phyloP scores from a whole-genome alignment of 2,797 vertebrate species.

The Nothura maculosa region DNA sequence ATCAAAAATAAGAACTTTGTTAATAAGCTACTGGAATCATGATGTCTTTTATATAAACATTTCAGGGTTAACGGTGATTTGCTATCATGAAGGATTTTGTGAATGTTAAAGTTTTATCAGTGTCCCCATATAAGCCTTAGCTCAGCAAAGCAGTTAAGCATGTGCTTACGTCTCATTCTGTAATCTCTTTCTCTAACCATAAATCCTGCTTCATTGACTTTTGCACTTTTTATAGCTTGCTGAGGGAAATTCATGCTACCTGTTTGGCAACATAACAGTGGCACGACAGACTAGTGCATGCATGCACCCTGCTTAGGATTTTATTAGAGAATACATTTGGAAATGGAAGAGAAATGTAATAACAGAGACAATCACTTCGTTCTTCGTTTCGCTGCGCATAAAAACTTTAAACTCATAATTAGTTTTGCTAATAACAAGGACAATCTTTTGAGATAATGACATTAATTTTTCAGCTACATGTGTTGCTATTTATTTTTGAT shows the following conservation, averaged over 20 bases:
- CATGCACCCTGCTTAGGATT: slow-evolving; percentile 27
- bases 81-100: slow-evolving; percentile 74
- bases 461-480: not conserved
- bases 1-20: slow-evolving; percentile 80
- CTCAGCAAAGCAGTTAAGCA: slow-evolving; percentile 67
- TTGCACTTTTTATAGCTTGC: slow-evolving; percentile 54
- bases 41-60: slow-evolving; percentile 13
- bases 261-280: slow-evolving; percentile 62
- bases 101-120: slow-evolving; percentile 73
- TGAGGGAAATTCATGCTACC: slow-evolving; percentile 68
- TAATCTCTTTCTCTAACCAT: slow-evolving; percentile 79
- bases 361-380: not conserved
- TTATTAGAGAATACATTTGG: not conserved
- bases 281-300: slow-evolving; percentile 30
- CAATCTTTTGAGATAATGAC: not conserved
- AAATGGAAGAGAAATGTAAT: not conserved
- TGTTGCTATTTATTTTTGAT: not conserved
- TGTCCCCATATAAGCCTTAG: slow-evolving; percentile 56
- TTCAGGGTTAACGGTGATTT: slow-evolving; percentile 53
- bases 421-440: not conserved
- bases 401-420: not conserved
- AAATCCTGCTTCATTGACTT: slow-evolving; percentile 67
- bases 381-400: not conserved
- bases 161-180: slow-evolving; percentile 72
- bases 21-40: slow-evolving; percentile 45